Base-by-base conservation (phyloP, 2,888 invertebrate species). In the Bursaphelenchus okinawaensis region DNA sequence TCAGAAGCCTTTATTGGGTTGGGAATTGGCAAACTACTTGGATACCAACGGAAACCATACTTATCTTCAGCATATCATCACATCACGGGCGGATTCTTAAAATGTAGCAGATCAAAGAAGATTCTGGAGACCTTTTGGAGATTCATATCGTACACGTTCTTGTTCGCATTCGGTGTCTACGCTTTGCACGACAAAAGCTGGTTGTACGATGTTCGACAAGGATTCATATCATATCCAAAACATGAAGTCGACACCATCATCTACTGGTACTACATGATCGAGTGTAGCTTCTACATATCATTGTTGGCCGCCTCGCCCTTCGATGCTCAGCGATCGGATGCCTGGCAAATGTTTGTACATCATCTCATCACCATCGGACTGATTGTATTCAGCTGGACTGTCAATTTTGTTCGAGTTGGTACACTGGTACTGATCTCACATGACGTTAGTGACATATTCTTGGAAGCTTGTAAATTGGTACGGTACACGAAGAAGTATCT, bases 301-400 rank as follows among this genome's bases (percentile, higher is more conserved):
- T 79, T 85, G 19, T 77, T 81, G 40, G 61, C 78, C 65, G 70
- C 70, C 8, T 70, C 75, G 20, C 64, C 75, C 26, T 76, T 78
- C 55, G 85, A 85, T 72, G 83, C 83, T 23, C 82, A 83, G 68
- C 78, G 85, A 67, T 84, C 84, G 78, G 85, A 85, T 73, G 85
- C 85, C 72, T 78, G 81, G 73, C 83, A 85, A 74, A 83, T 85
- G 80, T 80, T 84, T 61, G 64, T 84, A 27, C 85, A 85, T 68
- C 85, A 85, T 70, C 68, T 84, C 40, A 83, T 84, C 28, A 85
- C 85, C 2, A 82, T 85, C 57, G 74, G 78, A 19, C 78, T 85
- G 26, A 73, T 85, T 68, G 78, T 80, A 51, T 81, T 84, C 66
- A 84, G 85, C 55, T 85, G 84, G 83, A 75, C 80, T 4, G 76